These are phyloP conservation scores for Drosophila serrata DNA, from an alignment of 1,140 invertebrate species.

Conservation along the genomic window DNA sequence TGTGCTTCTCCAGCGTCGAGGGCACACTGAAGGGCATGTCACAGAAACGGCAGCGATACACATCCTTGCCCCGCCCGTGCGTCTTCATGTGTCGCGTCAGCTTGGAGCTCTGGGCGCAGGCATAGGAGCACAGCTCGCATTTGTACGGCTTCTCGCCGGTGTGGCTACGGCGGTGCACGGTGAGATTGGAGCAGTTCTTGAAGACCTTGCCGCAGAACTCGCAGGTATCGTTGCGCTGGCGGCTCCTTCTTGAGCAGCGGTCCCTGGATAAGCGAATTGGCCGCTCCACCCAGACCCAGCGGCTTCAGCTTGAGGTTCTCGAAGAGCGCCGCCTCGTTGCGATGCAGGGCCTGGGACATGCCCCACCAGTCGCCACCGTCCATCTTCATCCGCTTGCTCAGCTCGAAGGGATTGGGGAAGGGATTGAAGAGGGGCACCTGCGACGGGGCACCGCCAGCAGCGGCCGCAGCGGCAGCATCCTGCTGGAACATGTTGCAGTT, in stretches of 20 bases:
- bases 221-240: conserved; percentile 97
- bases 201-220: conserved; percentile 99
- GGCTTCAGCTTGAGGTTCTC: conserved; percentile 87
- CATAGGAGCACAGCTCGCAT: conserved; percentile 99
- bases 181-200: conserved; percentile 99
- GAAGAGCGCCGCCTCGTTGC: conserved; percentile 87
- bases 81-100: conserved; percentile 99
- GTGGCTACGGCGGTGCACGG: conserved; percentile 97
- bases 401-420: conserved; percentile 91
- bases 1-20: conserved; percentile 99
- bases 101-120: conserved; percentile 99
- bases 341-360: conserved; percentile 88
- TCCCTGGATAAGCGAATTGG: conserved; percentile 89
- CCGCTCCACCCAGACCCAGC: conserved; percentile 86
- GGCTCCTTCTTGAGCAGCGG: conserved; percentile 92
- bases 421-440: conserved; percentile 90
- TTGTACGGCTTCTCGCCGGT: conserved; percentile 99
- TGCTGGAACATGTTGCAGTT: conserved; percentile 86
- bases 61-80: conserved; percentile 99
- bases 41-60: conserved; percentile 99
- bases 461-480: conserved; percentile 68
- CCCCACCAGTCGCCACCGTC: conserved; percentile 90
- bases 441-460: conserved; percentile 84
- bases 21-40: conserved; percentile 99
- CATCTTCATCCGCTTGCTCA: conserved; percentile 91